Conservation (phyloP, 2,888 invertebrate species). For the Mechanitis messenoides region DNA sequence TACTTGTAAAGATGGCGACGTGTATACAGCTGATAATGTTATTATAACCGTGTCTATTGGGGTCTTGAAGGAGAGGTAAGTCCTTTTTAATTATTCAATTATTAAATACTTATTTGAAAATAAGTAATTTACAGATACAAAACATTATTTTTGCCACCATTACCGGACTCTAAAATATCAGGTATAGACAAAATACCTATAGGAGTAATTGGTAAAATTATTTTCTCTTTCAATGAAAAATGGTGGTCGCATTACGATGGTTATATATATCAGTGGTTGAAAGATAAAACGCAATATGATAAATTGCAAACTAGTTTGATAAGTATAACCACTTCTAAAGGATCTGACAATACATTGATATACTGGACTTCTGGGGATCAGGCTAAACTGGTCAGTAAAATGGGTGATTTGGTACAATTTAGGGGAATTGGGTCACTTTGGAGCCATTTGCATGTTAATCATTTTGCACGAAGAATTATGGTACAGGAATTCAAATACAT, state of each 20-base stretch:
- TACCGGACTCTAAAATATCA: constrained; percentile 68
- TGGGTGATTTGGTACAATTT: not conserved
- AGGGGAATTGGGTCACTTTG: too few species aligned
- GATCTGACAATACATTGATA: constrained; percentile 30
- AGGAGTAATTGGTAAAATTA: constrained; percentile 81
- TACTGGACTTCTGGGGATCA: constrained; percentile 34
- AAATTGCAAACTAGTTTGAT: constrained; percentile 21
- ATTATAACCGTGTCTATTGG: constrained; percentile 83
- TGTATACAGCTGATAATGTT: constrained; percentile 77
- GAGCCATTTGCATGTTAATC: too few species aligned
- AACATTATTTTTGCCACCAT: constrained; percentile 71
- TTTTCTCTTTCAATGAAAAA: constrained; percentile 74
- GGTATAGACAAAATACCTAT: constrained; percentile 77
- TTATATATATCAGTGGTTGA: constrained; percentile 17
- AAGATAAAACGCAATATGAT: constrained; percentile 15
- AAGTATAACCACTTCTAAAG: constrained; percentile 40
- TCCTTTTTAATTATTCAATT: not conserved
- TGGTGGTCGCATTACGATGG: constrained; percentile 74
- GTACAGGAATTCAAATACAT: too few species aligned
- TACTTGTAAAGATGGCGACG: constrained; percentile 67
- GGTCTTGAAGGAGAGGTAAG: constrained; percentile 77
- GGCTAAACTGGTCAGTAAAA: constrained; percentile 28
- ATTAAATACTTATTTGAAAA: not conserved
- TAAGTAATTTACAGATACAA: constrained; percentile 39
- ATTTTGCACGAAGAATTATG: too few species aligned